Base-by-base conservation (phyloP, 2,888 invertebrate species). In the Spodoptera exigua region DNA sequence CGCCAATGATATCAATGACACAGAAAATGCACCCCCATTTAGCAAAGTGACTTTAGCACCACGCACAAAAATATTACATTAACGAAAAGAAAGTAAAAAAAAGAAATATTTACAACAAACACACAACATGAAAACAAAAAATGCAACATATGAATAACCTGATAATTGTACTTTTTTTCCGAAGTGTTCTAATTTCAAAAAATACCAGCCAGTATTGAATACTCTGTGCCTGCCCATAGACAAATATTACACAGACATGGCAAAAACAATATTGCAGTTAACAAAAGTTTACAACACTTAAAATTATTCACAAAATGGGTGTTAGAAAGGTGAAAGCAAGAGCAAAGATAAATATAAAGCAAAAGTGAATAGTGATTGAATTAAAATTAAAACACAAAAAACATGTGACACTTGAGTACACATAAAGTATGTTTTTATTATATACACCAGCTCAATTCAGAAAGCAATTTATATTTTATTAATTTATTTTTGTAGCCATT, bases 281-380 rank as follows among this genome's bases (percentile, higher is more conserved):
- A 48, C 16, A 48, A 65, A 77, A 62, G 55, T 47, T 61, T 54
- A 53, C 64, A 74, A 53, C 61, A 54, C 11, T 16, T 18, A 47
- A 44, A 48, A 52, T 34, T 32, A 55, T 55, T 48, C 39, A 35
- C 17, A 41, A 16, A n/a, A 54, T 4, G 44, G 34, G 49, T 59
- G 55, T 51, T 14, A 54, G 12, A 40, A 55, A 17, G 47, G 47
- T 55, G 43, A 64, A 73, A 64, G 71, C 69, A 57, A 65, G 59
- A 59, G 69, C 65, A 13, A 44, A 61, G 13, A 53, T 16, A 45
- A 27, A 44, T 40, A 39, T 2, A 51, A 60, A 62, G 60, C 52
- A 4, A 49, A 27, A 57, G 54, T 58, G 59, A 56, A 56, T 7
- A 0, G 48, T 73, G 59, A 45, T 2, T n/a, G 11, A 51, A 35